A percentile compares a stretch with the other conserved stretches of the same genome.
phyloP scores from a whole-genome alignment of 2,113 vertebrate species.

The Oophaga pumilio region DNA sequence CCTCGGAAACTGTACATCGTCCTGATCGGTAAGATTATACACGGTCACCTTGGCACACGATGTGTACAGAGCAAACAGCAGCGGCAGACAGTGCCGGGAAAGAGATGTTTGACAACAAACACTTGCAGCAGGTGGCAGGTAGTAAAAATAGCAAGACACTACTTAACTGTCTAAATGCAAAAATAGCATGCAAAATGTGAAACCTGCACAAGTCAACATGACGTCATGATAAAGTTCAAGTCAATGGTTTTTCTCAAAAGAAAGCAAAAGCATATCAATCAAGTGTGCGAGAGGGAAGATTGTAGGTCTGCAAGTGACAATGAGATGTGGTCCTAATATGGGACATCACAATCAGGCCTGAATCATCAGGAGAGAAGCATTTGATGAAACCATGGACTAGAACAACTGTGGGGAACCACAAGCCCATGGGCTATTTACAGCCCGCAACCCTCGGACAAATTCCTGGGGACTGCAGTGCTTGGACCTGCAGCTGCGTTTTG shows the following conservation, averaged over 20 bases:
- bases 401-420: no score
- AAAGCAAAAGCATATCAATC: no score
- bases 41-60: background rate
- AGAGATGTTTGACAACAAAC: background rate
- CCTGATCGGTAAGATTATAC: background rate
- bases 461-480: no score
- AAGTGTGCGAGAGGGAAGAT: no score
- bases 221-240: background rate
- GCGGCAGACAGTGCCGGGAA: background rate
- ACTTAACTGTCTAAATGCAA: background rate
- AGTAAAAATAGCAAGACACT: background rate
- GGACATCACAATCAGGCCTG: no score
- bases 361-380: no score
- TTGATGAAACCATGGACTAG: no score
- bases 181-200: background rate
- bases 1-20: background rate
- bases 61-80: background rate
- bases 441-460: no score
- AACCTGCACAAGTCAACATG: background rate
- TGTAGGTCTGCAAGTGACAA: no score
- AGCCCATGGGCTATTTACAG: no score
- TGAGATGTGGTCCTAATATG: no score
- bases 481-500: no score
- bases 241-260: background rate
- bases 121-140: conserved; percentile 9